Percentiles rank a stretch among this genome's conserved stretches.
phyloP scores from a whole-genome alignment of 2,113 vertebrate species.

The Paratilapia polleni region DNA sequence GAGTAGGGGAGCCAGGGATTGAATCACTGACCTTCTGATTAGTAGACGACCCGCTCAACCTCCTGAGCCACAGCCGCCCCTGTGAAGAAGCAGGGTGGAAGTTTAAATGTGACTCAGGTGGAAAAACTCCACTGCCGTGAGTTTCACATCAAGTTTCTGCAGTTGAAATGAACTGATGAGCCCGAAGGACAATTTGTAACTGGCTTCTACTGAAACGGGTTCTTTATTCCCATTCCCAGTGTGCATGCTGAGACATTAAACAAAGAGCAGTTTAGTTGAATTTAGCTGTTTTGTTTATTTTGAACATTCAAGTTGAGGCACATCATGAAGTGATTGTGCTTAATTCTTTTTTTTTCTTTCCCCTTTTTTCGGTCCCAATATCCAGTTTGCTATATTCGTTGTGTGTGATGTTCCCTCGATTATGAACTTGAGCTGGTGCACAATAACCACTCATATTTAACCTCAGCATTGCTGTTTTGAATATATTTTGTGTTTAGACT shows the following conservation, averaged over 20 bases:
- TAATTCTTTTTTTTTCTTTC: neutral
- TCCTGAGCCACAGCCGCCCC: no score
- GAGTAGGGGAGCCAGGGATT: no score
- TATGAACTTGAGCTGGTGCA: neutral
- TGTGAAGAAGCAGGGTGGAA: neutral
- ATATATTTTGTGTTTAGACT: neutral
- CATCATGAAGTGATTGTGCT: neutral
- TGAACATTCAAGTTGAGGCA: no score
- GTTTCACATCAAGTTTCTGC: neutral
- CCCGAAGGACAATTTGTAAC: neutral
- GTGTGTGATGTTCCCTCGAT: neutral
- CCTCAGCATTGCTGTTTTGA: neutral
- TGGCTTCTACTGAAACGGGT: no score
- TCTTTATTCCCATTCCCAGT: no score
- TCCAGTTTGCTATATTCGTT: neutral
- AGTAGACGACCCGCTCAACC: no score
- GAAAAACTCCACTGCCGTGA: neutral
- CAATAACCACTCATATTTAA: neutral
- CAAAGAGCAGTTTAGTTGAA: no score
- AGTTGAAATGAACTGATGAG: neutral
- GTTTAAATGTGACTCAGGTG: neutral
- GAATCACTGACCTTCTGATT: no score
- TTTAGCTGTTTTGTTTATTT: no score
- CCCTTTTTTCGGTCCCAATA: no score
- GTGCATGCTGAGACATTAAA: no score